phyloP scores from a whole-genome alignment of 2,888 invertebrate species.

The Ditylenchus weischeri region DNA sequence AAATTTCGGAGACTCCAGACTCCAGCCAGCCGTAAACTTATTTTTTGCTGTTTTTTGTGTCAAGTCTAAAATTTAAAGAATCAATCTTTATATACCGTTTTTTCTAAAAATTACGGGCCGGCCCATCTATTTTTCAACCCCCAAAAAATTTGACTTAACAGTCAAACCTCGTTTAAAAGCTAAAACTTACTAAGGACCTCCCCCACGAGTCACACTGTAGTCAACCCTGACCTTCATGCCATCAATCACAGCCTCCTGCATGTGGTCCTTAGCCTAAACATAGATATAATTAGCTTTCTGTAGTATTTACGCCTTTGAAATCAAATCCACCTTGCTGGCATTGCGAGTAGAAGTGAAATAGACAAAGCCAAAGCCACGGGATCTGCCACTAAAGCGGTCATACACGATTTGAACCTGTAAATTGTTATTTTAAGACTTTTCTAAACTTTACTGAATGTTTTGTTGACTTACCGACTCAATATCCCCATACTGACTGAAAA shows the following conservation, averaged over 20 bases:
- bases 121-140: too few species aligned
- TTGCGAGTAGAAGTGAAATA: conserved; percentile 40
- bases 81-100: too few species aligned
- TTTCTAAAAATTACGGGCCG: too few species aligned
- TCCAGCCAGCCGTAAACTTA: too few species aligned
- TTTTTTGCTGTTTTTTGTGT: too few species aligned
- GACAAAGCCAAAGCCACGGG: conserved; percentile 49
- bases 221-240: conserved; percentile 45
- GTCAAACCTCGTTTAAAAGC: too few species aligned
- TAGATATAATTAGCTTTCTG: not conserved
- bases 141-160: too few species aligned
- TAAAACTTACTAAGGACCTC: conserved; percentile 28
- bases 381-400: conserved; percentile 39
- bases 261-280: conserved; percentile 37
- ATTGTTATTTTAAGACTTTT: not conserved
- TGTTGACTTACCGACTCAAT: conserved; percentile 72
- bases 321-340: conserved; percentile 25
- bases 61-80: too few species aligned
- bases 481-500: conserved; percentile 85
- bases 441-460: conserved; percentile 67
- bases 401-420: conserved; percentile 16
- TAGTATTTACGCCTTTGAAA: conserved; percentile 20
- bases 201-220: conserved; percentile 41
- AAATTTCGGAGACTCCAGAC: too few species aligned
- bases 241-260: conserved; percentile 36